These are phyloP conservation scores for Neuroscelio doddi DNA, from an alignment of 2,888 invertebrate genomes.

Conservation along the genomic window DNA sequence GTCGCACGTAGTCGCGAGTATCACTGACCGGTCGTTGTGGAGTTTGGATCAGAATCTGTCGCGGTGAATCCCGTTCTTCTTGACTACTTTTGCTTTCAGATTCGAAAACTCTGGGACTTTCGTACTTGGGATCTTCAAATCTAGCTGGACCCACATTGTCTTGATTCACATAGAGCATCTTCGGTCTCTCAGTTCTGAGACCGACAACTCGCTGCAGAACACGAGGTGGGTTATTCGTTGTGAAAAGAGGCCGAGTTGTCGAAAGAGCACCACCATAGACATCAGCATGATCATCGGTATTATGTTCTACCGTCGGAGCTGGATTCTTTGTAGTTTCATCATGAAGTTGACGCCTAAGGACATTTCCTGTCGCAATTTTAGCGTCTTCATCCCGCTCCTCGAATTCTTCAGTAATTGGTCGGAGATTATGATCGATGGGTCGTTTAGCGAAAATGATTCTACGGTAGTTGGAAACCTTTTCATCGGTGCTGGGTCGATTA, in stretches of 20 bases:
- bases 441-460: slow-evolving; percentile 63
- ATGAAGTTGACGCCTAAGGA: slow-evolving; percentile 77
- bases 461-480: slow-evolving; percentile 55
- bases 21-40: slow-evolving; percentile 42
- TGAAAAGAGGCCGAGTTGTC: slow-evolving; percentile 79
- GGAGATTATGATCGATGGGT: slow-evolving; percentile 65
- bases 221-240: slow-evolving; percentile 77
- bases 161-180: slow-evolving; percentile 56
- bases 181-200: slow-evolving; percentile 58
- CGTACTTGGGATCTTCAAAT: slow-evolving; percentile 61
- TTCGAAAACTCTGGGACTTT: slow-evolving; percentile 56
- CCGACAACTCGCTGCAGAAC: slow-evolving; percentile 70
- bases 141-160: slow-evolving; percentile 61
- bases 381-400: slow-evolving; percentile 71
- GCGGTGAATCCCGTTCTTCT: slow-evolving; percentile 60
- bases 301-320: slow-evolving; percentile 74
- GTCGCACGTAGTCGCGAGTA: slow-evolving; percentile 59
- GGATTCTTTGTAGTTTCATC: slow-evolving; percentile 73
- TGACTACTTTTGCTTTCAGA: slow-evolving; percentile 55
- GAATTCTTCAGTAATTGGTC: slow-evolving; percentile 69
- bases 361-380: slow-evolving; percentile 73
- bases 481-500: slow-evolving; percentile 60
- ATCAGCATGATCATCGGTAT: slow-evolving; percentile 79
- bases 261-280: slow-evolving; percentile 80
- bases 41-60: slow-evolving; percentile 56